phyloP scores from a whole-genome alignment of 2,113 vertebrate species.

The Heterocephalus glaber region DNA sequence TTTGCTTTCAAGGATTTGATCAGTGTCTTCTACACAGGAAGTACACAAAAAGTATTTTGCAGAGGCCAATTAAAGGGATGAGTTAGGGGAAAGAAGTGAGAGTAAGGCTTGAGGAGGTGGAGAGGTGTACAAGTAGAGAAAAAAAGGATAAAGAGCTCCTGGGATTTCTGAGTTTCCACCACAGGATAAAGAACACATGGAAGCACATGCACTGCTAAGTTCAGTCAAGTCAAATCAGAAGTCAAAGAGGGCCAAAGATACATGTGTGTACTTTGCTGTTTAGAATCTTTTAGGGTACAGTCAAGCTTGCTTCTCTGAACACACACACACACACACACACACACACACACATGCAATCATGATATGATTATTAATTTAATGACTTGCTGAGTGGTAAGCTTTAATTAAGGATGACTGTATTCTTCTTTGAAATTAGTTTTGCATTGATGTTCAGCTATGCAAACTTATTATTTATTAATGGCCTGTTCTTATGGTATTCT shows the following conservation, averaged over 20 bases:
- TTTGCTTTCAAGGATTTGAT: slow-evolving; percentile 33
- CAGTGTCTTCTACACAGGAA: not conserved
- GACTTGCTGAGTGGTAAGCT: not conserved
- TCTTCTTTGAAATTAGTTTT: not conserved
- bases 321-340: not conserved
- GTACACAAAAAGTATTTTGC: slow-evolving; percentile 11
- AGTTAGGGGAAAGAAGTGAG: not conserved
- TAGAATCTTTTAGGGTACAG: not conserved
- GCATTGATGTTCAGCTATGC: not conserved
- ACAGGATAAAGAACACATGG: not conserved
- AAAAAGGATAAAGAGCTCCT: not conserved
- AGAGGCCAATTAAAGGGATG: slow-evolving; percentile 19
- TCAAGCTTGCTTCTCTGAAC: not conserved
- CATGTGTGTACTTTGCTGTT: not conserved
- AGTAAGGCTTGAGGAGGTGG: too few relatives aligned
- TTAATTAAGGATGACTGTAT: not conserved
- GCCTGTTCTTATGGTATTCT: not conserved
- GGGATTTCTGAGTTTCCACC: not conserved
- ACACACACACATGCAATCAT: not conserved
- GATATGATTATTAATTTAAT: not conserved
- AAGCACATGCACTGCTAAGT: not conserved
- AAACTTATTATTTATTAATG: not conserved
- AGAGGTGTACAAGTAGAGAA: not conserved
- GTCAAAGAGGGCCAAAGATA: not conserved
- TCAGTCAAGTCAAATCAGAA: not conserved